phyloP scores from a whole-genome alignment of 2,888 invertebrate species.

The Morpho deidamia region DNA sequence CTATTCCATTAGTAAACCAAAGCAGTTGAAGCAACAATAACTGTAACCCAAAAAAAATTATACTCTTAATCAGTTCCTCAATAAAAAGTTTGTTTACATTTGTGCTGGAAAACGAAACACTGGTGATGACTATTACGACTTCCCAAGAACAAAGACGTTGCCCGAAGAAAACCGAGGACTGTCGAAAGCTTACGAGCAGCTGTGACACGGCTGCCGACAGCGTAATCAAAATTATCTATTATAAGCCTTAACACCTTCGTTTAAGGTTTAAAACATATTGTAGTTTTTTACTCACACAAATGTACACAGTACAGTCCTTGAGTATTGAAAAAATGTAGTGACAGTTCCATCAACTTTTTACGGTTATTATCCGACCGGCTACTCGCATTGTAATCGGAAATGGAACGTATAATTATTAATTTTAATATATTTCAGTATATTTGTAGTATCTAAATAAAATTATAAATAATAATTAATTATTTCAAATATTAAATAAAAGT shows the following conservation, averaged over 20 bases:
- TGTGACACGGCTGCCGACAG: slow-evolving; percentile 39
- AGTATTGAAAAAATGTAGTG: slow-evolving; percentile 48
- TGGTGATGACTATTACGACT: slow-evolving; percentile 29
- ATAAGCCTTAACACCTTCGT: background rate
- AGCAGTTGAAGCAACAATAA: slow-evolving; percentile 13
- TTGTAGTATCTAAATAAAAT: too few species aligned
- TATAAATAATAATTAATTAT: too few species aligned
- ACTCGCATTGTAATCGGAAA: slow-evolving; percentile 1
- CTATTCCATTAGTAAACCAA: slow-evolving; percentile 4
- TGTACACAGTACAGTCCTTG: slow-evolving; percentile 45
- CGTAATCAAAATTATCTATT: background rate
- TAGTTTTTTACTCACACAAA: slow-evolving; percentile 25
- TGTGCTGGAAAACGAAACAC: slow-evolving; percentile 26
- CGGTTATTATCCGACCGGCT: slow-evolving; percentile 22
- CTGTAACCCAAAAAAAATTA: background rate
- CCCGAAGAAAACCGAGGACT: slow-evolving; percentile 28
- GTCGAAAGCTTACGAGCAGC: slow-evolving; percentile 49
- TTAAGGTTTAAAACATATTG: background rate
- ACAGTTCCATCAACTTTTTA: slow-evolving; percentile 39
- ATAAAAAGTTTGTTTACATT: slow-evolving; percentile 30
- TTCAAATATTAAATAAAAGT: too few species aligned
- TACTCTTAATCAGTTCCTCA: background rate
- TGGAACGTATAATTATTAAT: background rate
- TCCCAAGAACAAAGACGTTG: slow-evolving; percentile 34
- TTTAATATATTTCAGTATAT: too few species aligned